phyloP scores from a whole-genome alignment of 2,797 vertebrate genomes.

The Betta splendens region DNA sequence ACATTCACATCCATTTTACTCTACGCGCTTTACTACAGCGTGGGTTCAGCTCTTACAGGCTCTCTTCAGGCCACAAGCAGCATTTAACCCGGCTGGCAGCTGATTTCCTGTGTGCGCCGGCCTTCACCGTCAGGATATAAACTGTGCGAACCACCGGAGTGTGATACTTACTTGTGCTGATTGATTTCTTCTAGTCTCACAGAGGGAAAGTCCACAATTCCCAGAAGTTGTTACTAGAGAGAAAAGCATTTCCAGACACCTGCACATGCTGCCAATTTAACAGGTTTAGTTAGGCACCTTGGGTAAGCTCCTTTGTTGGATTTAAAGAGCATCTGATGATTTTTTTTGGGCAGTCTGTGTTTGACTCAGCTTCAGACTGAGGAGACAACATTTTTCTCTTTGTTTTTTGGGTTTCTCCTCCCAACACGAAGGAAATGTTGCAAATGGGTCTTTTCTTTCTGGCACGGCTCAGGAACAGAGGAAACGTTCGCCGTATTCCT shows the following conservation, averaged over 20 bases:
- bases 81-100: constrained; percentile 50
- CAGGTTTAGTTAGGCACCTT: constrained; percentile 75
- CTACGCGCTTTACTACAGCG: background rate
- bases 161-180: constrained; percentile 69
- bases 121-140: constrained; percentile 60
- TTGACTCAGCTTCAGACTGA: constrained; percentile 34
- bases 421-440: constrained; percentile 64
- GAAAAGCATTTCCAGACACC: constrained; percentile 71
- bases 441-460: constrained; percentile 72
- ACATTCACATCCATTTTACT: constrained; percentile 3
- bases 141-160: constrained; percentile 72
- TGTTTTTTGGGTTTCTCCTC: constrained; percentile 55
- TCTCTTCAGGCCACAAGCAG: constrained; percentile 24
- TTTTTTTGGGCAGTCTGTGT: constrained; percentile 31
- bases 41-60: too few species aligned
- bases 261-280: constrained; percentile 72
- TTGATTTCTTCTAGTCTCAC: constrained; percentile 70
- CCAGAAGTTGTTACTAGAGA: constrained; percentile 69
- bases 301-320: constrained; percentile 65
- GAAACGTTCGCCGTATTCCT: constrained; percentile 46
- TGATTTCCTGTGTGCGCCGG: constrained; percentile 53
- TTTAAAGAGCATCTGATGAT: constrained; percentile 68
- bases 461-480: constrained; percentile 50
- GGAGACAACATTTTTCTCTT: constrained; percentile 51
- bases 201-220: constrained; percentile 69